phyloP scores from a whole-genome alignment of 2,888 invertebrate species.

The Volucella inflata region DNA sequence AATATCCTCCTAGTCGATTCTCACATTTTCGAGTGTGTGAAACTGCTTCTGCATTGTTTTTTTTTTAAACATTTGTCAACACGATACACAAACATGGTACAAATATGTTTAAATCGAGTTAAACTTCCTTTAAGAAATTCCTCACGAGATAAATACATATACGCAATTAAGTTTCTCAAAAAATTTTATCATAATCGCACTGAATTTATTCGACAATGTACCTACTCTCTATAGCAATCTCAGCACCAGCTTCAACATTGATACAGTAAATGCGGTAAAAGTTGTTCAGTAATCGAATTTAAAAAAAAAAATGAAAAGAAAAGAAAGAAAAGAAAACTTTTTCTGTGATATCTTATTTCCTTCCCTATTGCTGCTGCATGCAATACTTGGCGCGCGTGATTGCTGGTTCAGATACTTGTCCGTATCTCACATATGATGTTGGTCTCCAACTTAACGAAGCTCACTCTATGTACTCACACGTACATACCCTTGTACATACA shows the following conservation, averaged over 20 bases:
- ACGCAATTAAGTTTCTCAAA: constrained; percentile 43
- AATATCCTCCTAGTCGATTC: no score
- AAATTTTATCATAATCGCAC: constrained; percentile 21
- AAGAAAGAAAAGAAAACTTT: constrained; percentile 41
- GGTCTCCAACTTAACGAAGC: constrained; percentile 4
- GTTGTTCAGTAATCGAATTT: constrained; percentile 67
- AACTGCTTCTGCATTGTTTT: no score
- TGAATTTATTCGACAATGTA: constrained; percentile 24
- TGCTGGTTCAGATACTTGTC: constrained; percentile 38
- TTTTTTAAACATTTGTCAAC: no score
- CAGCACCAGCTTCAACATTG: constrained; percentile 13
- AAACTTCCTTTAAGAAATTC: constrained; percentile 16
- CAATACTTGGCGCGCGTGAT: constrained; percentile 30
- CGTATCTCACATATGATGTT: constrained; percentile 18
- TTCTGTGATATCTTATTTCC: constrained; percentile 49
- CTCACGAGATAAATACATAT: constrained; percentile 25
- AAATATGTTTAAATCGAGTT: background rate
- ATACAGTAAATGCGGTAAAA: constrained; percentile 52
- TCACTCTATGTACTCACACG: constrained; percentile 32
- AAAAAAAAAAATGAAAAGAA: constrained; percentile 12
- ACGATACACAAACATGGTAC: no score
- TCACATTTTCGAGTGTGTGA: no score
- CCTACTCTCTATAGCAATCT: background rate
- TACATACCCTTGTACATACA: constrained; percentile 48
- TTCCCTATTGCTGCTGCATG: constrained; percentile 45